Conservation (phyloP, 2,113 vertebrate species). For the Gnathonemus echidnorhynchus region DNA sequence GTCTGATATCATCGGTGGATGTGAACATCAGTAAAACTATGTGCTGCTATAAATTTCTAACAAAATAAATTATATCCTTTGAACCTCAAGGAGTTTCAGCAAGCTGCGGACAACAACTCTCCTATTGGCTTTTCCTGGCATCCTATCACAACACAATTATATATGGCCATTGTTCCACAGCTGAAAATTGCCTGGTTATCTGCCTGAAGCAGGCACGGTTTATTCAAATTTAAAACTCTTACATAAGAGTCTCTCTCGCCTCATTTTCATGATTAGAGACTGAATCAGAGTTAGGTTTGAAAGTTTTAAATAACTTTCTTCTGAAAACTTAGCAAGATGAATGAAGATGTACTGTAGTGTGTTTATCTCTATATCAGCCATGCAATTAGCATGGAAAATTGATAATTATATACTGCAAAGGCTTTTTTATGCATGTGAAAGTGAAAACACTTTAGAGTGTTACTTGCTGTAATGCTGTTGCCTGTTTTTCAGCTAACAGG, state of each 20-base stretch:
- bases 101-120: background rate
- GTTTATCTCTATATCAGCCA: slow-evolving; percentile 8
- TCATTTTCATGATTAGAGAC: slow-evolving; percentile 16
- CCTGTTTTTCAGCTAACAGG: background rate
- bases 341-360: background rate
- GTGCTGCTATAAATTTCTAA: background rate
- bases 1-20: background rate
- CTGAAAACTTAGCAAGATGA: slow-evolving; percentile 12
- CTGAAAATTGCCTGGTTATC: slow-evolving; percentile 15
- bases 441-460: background rate
- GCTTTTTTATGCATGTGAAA: background rate
- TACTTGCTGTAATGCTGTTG: background rate
- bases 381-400: slow-evolving; percentile 10
- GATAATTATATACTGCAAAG: slow-evolving; percentile 10
- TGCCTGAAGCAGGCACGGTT: slow-evolving; percentile 8
- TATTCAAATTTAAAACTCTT: slow-evolving; percentile 18
- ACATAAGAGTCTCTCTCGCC: slow-evolving; percentile 14
- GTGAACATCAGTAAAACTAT: background rate
- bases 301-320: slow-evolving; percentile 11
- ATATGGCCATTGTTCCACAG: slow-evolving; percentile 10
- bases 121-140: slow-evolving; percentile 8
- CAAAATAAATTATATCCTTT: background rate
- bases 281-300: background rate
- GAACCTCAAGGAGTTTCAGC: background rate
- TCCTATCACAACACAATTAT: slow-evolving; percentile 10